Percentiles rank a stretch among this genome's conserved stretches.
These are phyloP conservation scores for Silurus aristotelis DNA, from an alignment of 2,797 vertebrate genomes.

Conservation along the genomic window DNA sequence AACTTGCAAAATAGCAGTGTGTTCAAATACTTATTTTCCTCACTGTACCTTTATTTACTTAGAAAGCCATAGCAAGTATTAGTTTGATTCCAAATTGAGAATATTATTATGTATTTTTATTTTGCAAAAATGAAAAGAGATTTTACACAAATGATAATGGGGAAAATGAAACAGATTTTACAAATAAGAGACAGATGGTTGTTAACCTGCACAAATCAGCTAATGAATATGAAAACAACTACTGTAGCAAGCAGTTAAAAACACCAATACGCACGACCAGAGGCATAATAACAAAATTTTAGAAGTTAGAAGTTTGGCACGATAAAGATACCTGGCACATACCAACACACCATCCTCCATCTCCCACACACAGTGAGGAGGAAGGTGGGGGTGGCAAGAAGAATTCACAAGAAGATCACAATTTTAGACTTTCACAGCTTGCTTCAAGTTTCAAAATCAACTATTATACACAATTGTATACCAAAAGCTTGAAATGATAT, in stretches of 20 bases:
- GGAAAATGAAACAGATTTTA: not conserved
- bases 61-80: not conserved
- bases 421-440: not conserved
- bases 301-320: not conserved
- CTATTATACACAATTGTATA: not conserved
- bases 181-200: not conserved
- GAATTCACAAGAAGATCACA: constrained; percentile 3
- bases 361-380: not conserved
- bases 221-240: not conserved
- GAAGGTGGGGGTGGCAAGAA: not conserved
- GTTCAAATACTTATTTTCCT: too few species aligned
- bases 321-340: not conserved
- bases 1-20: too few species aligned
- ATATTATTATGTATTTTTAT: not conserved
- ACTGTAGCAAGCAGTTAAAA: not conserved
- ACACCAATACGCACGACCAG: not conserved
- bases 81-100: not conserved
- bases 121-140: too few species aligned
- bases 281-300: not conserved
- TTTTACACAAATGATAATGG: not conserved
- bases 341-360: constrained; percentile 3
- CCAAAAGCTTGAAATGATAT: not conserved
- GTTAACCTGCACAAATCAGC: not conserved
- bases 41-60: not conserved
- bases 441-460: not conserved